Evolutionary conservation across 2,888 invertebrate species (phyloP).

Genomic region (Nowickia ferox): DNA sequence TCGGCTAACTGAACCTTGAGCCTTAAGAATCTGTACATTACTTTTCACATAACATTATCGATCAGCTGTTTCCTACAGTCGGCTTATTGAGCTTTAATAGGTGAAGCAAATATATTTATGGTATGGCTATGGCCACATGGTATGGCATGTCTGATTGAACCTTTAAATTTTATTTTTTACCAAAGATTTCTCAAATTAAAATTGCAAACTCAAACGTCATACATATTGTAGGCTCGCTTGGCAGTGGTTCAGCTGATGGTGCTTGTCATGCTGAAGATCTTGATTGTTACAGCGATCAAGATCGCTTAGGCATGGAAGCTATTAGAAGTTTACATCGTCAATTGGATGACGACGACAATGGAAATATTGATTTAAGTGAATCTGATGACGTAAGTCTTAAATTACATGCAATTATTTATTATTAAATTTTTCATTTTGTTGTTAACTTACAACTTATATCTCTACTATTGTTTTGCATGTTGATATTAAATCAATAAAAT

Average conservation of each 20-base stretch:
- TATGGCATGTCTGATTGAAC: no score
- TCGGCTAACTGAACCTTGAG: no score
- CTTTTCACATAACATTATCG: no score
- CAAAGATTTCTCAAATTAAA: no score
- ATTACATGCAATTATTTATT: constrained; percentile 16
- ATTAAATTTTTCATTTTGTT: constrained; percentile 17
- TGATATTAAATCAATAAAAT: constrained; percentile 2
- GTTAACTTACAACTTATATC: neutral
- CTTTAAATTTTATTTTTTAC: no score
- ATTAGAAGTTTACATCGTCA: constrained; percentile 96
- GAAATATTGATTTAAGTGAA: constrained; percentile 98
- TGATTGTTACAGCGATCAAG: constrained; percentile 89
- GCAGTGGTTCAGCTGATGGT: constrained; percentile 80
- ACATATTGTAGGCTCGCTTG: constrained; percentile 76
- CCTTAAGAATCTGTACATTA: no score
- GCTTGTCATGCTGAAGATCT: constrained; percentile 86
- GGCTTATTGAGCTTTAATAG: no score
- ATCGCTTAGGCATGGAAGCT: constrained; percentile 95
- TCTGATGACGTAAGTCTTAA: constrained; percentile 94
- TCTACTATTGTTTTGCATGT: constrained; percentile 41
- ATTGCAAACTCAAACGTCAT: no score
- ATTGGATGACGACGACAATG: constrained; percentile 98
- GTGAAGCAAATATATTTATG: no score
- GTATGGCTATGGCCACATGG: no score
- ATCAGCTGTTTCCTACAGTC: no score